phyloP scores from a whole-genome alignment of 2,113 vertebrate genomes.

The Todiramphus saurophagus region DNA sequence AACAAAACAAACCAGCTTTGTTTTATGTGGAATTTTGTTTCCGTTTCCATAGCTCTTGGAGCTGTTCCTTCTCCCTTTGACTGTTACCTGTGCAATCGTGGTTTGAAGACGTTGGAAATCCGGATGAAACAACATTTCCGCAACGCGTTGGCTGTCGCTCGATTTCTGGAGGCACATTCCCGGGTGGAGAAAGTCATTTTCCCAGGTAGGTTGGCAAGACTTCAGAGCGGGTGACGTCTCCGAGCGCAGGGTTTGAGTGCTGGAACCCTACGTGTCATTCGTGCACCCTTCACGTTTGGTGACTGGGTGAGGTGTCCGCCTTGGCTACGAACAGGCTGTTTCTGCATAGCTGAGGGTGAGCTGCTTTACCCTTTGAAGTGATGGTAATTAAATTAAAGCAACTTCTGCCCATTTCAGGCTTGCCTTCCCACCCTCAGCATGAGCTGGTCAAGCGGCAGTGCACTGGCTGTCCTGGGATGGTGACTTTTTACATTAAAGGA shows the following conservation, averaged over 20 bases:
- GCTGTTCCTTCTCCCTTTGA: conserved; percentile 91
- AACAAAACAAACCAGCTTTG: not conserved
- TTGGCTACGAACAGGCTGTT: not conserved
- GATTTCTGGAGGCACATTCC: conserved; percentile 82
- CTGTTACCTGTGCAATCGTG: conserved; percentile 88
- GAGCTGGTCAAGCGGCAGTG: conserved; percentile 85
- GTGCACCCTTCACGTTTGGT: rapidly evolving
- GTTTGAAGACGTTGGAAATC: conserved; percentile 89
- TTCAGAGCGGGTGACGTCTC: not conserved
- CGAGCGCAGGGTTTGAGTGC: no score
- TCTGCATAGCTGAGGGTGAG: not conserved
- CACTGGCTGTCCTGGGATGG: conserved; percentile 87
- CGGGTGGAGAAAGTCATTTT: conserved; percentile 87
- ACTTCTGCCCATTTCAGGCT: conserved; percentile 67
- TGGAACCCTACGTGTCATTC: not conserved
- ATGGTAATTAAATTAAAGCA: not conserved
- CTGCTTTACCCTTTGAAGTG: not conserved
- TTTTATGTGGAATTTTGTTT: not conserved
- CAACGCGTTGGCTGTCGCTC: conserved; percentile 82
- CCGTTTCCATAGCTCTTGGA: conserved; percentile 79
- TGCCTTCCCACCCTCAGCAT: conserved; percentile 89
- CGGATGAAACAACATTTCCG: conserved; percentile 92
- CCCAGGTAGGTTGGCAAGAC: conserved; percentile 78
- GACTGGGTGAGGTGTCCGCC: not conserved
- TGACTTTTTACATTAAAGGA: conserved; percentile 90